Conservation (phyloP, 2,113 vertebrate genomes). For the Phycodurus eques region DNA sequence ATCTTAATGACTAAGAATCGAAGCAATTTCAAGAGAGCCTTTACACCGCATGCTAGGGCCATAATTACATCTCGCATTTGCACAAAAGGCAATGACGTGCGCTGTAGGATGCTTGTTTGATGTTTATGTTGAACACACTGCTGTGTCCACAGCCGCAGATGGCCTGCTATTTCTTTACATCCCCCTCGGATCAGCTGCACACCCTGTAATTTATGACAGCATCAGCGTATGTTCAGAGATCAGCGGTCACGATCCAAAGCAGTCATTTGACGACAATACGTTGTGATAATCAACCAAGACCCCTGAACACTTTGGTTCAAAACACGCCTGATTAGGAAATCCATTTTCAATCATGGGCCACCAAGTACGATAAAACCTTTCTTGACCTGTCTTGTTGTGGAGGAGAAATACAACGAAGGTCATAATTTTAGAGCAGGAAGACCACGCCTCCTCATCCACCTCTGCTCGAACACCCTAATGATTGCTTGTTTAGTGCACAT, state of each 20-base stretch:
- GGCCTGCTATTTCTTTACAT: constrained; percentile 41
- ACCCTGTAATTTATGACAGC: constrained; percentile 57
- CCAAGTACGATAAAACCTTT: constrained; percentile 36
- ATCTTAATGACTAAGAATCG: background rate
- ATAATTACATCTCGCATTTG: constrained; percentile 18
- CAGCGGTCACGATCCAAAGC: constrained; percentile 64
- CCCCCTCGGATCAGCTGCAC: constrained; percentile 11
- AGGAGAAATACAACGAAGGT: constrained; percentile 28
- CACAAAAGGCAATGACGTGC: constrained; percentile 12
- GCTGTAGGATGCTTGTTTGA: constrained; percentile 15
- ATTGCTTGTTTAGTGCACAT: constrained; percentile 6
- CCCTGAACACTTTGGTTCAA: constrained; percentile 44
- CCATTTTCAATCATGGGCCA: constrained; percentile 57
- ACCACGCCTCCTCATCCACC: constrained; percentile 26
- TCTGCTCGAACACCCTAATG: constrained; percentile 20
- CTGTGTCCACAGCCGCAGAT: constrained; percentile 39
- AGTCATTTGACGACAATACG: constrained; percentile 71
- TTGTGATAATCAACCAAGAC: constrained; percentile 63
- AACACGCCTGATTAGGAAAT: constrained; percentile 64
- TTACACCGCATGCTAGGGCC: background rate
- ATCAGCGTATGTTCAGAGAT: constrained; percentile 44
- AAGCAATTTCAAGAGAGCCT: background rate
- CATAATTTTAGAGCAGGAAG: constrained; percentile 24
- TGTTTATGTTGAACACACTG: constrained; percentile 15
- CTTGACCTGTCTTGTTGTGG: constrained; percentile 36